These are phyloP conservation scores for Ctena decussata DNA, from an alignment of 2,888 invertebrate species.

Conservation along the genomic window DNA sequence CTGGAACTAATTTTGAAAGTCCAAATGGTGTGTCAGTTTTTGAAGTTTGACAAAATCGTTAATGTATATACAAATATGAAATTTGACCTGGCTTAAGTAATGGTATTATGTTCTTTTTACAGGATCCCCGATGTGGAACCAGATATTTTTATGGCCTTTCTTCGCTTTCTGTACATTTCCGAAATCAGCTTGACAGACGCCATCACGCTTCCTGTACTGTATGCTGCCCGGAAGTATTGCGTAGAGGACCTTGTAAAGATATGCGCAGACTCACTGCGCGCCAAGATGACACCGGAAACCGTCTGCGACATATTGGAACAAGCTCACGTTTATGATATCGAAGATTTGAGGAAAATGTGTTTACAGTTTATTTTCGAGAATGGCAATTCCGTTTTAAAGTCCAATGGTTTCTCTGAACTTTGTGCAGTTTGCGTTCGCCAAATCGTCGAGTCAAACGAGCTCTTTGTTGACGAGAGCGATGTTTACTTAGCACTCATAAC, in stretches of 20 bases:
- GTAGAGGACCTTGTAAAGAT: slow-evolving; percentile 91
- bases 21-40: too few relatives aligned
- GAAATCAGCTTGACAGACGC: slow-evolving; percentile 89
- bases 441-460: slow-evolving; percentile 91
- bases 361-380: slow-evolving; percentile 60
- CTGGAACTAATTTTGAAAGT: too few relatives aligned
- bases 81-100: too few relatives aligned
- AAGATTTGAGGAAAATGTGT: slow-evolving; percentile 89
- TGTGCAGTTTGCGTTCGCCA: slow-evolving; percentile 90
- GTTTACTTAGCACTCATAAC: slow-evolving; percentile 68
- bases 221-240: slow-evolving; percentile 92
- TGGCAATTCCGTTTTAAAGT: slow-evolving; percentile 76
- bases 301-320: slow-evolving; percentile 87
- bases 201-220: slow-evolving; percentile 91
- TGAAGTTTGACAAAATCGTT: too few relatives aligned
- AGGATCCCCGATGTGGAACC: slow-evolving; percentile 61
- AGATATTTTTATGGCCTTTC: slow-evolving; percentile 50
- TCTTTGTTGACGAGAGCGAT: slow-evolving; percentile 88
- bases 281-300: slow-evolving; percentile 90
- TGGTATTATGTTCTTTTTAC: slow-evolving; percentile 47
- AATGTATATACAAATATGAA: too few relatives aligned
- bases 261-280: slow-evolving; percentile 91
- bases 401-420: slow-evolving; percentile 89
- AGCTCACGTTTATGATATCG: slow-evolving; percentile 72
- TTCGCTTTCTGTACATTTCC: slow-evolving; percentile 90